Evolutionary conservation across 2,113 vertebrate genomes (phyloP).

Genomic region (Sinocyclocheilus anophthalmus): DNA sequence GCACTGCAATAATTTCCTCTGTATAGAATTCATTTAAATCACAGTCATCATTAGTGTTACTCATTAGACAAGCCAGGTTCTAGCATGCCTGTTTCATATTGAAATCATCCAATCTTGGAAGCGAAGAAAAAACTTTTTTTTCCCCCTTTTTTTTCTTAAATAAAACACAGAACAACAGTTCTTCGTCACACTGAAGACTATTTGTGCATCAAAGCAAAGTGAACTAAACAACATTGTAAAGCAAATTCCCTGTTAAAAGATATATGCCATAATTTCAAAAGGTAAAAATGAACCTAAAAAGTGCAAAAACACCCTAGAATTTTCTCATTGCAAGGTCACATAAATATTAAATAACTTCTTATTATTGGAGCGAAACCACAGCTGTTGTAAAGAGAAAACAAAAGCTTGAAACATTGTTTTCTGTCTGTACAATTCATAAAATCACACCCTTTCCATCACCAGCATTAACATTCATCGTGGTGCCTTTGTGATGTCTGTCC

Average conservation of each 20-base stretch:
- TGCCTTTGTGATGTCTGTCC: constrained; percentile 58
- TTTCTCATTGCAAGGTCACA: constrained; percentile 82
- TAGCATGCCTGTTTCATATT: constrained; percentile 59
- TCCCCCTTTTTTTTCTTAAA: constrained; percentile 69
- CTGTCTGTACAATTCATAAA: constrained; percentile 76
- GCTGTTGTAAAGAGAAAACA: constrained; percentile 73
- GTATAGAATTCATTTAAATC: constrained; percentile 74
- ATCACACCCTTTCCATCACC: constrained; percentile 65
- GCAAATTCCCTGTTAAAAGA: constrained; percentile 82
- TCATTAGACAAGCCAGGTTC: constrained; percentile 56
- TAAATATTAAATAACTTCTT: constrained; percentile 86
- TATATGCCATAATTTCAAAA: constrained; percentile 72
- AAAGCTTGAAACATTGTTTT: constrained; percentile 69
- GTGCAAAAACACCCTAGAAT: constrained; percentile 82
- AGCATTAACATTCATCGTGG: constrained; percentile 47
- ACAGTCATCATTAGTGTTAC: constrained; percentile 79
- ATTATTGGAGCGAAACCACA: constrained; percentile 77
- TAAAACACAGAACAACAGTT: constrained; percentile 81
- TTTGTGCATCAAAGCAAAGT: constrained; percentile 82
- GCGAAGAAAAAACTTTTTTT: constrained; percentile 71
- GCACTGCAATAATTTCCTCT: constrained; percentile 68
- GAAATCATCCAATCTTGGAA: constrained; percentile 72
- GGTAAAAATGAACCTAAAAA: constrained; percentile 83
- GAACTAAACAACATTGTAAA: constrained; percentile 80
- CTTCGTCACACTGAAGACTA: constrained; percentile 80